Evolutionary conservation across 2,797 vertebrate genomes (phyloP), one percentile per base, ranked within the genome.

Genomic region (Ptychobarbus kaznakovi): DNA sequence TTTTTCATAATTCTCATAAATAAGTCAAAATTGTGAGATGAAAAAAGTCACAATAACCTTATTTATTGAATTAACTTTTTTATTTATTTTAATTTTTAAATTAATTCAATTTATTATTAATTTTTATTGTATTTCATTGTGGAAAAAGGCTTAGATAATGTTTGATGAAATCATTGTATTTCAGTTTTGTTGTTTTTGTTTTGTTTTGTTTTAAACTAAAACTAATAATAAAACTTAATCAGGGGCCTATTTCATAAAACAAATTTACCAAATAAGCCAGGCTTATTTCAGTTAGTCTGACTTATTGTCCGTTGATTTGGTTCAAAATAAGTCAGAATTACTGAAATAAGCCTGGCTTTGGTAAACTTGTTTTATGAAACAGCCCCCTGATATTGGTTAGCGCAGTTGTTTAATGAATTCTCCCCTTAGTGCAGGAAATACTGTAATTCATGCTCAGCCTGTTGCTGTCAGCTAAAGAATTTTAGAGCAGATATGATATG

Each of bases 401-500:
- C 25, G 16, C 44, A 49, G 15, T 49, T 49, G 6, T 16, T 18
- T 49, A 2, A 5, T 73, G 3, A 49, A 49, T 49, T 73, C 1
- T 49, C n/a, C n/a, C n/a, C 7, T 28, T 73, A 46, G 13, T 16
- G 13, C 13, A 28, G 42, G 13, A 49, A 49, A 70, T 10, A 25
- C 49, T 51, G 49, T 16, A 51, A 49, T 49, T 73, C 16, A 4
- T 73, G 3, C 9, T 35, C 18, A 25, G 73, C 42, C 20, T 35
- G 4, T 22, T 40, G 42, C 56, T 61, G 75, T 44, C 61, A 18
- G 40, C 25, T 35, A 25, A 56, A 81, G n/a, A 56, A 66, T 38
- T 11, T 44, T 46, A 65, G 63, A 18, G 28, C 18, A 42, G 13
- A 68, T 51, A n/a, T 81, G 84, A 75, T 79, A 82, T 25, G 49